Evolutionary conservation across 1,140 invertebrate genomes (phyloP), one percentile per base, ranked within the genome.

Genomic region (Ptiloglossa arizonensis): DNA sequence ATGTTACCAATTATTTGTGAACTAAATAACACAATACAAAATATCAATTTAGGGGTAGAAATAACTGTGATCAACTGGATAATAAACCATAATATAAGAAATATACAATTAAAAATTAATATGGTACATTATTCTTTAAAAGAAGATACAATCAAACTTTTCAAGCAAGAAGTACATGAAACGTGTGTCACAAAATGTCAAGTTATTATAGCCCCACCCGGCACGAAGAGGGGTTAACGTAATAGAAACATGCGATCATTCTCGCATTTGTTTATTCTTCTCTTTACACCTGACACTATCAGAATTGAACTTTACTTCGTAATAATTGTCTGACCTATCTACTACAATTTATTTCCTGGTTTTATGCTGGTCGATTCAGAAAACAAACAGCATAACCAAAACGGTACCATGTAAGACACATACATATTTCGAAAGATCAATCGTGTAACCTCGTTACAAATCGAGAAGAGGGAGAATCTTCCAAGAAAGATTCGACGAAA

Each of bases 171-270:
- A 46, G 1, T 1, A 5, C 19, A 68, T 29, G 6, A 54, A 64
- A 19, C 24, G 11, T 19, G n/a, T n/a, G 5, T 27, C 44, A 38
- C 17, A 66, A 56, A 29, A 57, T 15, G 13, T 59, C 6, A 32
- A 70, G 17, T 4, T 41, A 44, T 19, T n/a, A 0, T 66, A 54
- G 48, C 48, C 32, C 71, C 35, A 66, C 46, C 60, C 48, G 35
- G 35, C 19, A 24, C 15, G 5, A 54, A 9, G 15, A 71, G 5
- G 17, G 38, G 38, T 71, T 35, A 32, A 59, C 54, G 6, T 19
- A 6, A n/a, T n/a, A 41, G 1, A 57, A 35, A 57, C 4, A 22
- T 13, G 41, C 19, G 15, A 46, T 22, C 22, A 35, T 62, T n/a
- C 32, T 17, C 22, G 4, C 32, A 22, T 38, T 54, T 54, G 13